A percentile compares a stretch with the other conserved stretches of the same genome.
Evolutionary conservation across 2,888 invertebrate genomes (phyloP).

Genomic region (Aradus depressus): DNA sequence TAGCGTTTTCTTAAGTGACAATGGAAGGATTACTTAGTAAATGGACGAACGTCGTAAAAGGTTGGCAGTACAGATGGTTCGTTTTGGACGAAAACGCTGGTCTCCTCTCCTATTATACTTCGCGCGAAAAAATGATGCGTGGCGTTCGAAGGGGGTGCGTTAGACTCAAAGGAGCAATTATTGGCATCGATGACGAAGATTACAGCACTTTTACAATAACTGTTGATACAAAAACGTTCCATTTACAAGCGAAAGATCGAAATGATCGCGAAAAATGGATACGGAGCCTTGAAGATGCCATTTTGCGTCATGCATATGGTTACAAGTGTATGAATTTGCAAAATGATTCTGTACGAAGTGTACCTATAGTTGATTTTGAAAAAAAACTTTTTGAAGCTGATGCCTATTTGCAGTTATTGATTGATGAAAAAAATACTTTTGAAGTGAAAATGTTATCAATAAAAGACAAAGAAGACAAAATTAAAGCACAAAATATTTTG

Average conservation of each 20-base stretch:
- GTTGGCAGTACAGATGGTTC: constrained; percentile 99
- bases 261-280: constrained; percentile 96
- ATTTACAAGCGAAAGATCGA: constrained; percentile 93
- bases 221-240: constrained; percentile 97
- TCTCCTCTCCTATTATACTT: constrained; percentile 92
- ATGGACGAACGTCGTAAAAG: constrained; percentile 97
- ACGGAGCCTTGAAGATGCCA: constrained; percentile 85
- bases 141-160: constrained; percentile 95
- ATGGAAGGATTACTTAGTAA: constrained; percentile 93
- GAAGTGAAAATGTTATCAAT: constrained; percentile 52
- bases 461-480: constrained; percentile 50
- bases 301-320: constrained; percentile 65
- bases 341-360: constrained; percentile 28
- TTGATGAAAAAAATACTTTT: constrained; percentile 71
- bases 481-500: constrained; percentile 56
- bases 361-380: constrained; percentile 45
- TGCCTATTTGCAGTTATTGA: constrained; percentile 89
- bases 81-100: constrained; percentile 95
- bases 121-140: constrained; percentile 96
- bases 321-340: constrained; percentile 34
- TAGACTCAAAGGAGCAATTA: constrained; percentile 88
- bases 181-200: constrained; percentile 98
- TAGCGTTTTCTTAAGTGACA: no score
- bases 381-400: constrained; percentile 88
- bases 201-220: constrained; percentile 98